Base-by-base conservation (phyloP, 1,140 invertebrate species). In the Aphelenchoides avenae region DNA sequence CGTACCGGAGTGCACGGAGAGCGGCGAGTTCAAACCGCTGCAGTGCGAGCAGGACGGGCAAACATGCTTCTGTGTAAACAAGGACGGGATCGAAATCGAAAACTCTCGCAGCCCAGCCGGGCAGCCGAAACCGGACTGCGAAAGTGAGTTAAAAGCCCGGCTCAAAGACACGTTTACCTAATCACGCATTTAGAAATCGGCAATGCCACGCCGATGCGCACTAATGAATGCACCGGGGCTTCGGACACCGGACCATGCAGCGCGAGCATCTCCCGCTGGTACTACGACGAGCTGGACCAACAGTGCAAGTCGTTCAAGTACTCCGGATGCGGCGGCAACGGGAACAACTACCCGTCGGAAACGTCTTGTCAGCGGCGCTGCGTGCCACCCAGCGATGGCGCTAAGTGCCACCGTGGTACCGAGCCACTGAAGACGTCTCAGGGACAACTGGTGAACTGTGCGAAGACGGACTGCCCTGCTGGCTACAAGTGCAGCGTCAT, bases 301-400 rank as follows among this genome's bases (percentile, higher is more conserved):
- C 26, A 59, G 5, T 74, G 71, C 55, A 53, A 51, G 22, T 26
- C 41, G 29, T 73, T 70, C 51, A 52, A 42, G 22, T 73, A 71
- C 33, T 72, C 72, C 30, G 78, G 78, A 27, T 79, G 78, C 58
- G 70, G 68, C 15, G 78, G 77, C 34, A 79, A 79, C 50, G 76
- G 61, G 7, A 79, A 79, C 62, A 78, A 78, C 40, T 79, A 78
- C 60, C 50, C 54, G 11, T 69, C 52, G 15, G 40, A 64, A 30
- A 50, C 49, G 9, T 61, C 61, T 34, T 79, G 79, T 50, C 48
- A 71, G 24, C 58, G 53, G 22, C 49, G 61, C 15, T 78, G 77
- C 56, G 66, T 57, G 11, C 52, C 65, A 29, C 15, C 52, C 30
- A 37, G 37, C 30, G 62, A 56, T 24, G 18, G 52, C 2, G 42